Evolutionary conservation across 2,797 vertebrate species (phyloP).

Genomic region (Sebastolobus altivelis): DNA sequence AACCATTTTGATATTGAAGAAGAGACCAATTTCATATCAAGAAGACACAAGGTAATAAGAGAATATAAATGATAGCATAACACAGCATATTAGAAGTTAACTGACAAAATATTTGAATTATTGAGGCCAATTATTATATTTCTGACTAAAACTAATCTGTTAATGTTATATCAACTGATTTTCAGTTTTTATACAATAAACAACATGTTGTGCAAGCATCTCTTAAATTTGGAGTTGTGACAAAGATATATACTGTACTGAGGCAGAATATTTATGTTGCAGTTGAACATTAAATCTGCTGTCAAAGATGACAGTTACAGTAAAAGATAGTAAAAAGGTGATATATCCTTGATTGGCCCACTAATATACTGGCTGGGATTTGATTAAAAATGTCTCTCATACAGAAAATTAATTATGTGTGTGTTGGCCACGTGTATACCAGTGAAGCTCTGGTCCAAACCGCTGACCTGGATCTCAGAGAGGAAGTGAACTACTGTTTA

Average conservation of each 20-base stretch:
- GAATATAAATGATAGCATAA: neutral
- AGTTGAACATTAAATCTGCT: neutral
- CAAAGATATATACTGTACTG: neutral
- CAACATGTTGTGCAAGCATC: neutral
- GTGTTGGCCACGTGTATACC: neutral
- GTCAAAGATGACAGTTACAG: neutral
- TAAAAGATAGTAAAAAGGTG: neutral
- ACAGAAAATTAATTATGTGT: neutral
- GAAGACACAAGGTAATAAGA: neutral
- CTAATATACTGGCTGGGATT: neutral
- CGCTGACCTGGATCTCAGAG: conserved; percentile 55
- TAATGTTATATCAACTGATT: neutral
- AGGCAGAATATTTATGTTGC: neutral
- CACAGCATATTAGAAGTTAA: neutral
- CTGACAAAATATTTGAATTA: neutral
- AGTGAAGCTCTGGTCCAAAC: conserved; percentile 37
- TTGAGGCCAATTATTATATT: neutral
- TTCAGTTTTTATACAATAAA: neutral
- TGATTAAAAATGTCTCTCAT: neutral
- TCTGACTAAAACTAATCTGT: neutral
- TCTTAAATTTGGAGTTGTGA: neutral
- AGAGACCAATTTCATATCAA: neutral
- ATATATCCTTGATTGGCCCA: neutral
- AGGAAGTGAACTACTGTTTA: conserved; percentile 58
- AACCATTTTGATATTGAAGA: neutral